Base-by-base conservation (phyloP, 2,113 vertebrate genomes). In the Odocoileus virginianus region DNA sequence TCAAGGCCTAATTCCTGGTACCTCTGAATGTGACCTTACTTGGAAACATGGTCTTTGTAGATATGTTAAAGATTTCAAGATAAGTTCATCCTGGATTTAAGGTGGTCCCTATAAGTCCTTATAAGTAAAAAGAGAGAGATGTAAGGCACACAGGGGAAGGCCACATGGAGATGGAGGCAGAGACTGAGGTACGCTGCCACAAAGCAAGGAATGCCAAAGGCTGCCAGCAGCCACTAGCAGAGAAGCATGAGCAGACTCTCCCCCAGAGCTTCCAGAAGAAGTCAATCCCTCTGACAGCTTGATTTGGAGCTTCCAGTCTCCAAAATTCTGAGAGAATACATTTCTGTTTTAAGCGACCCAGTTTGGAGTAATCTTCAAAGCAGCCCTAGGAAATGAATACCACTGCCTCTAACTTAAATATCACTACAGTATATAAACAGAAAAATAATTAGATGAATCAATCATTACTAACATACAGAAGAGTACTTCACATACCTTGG, bases 31-130 rank as follows among this genome's bases (percentile, higher is more conserved):
- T 40, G 17, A 95, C 64, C 36, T 93, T 88, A 79, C 12, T 64
- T 94, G 60, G 86, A 95, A 88, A 94, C 33, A 88, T 7, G 27
- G 12, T 91, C 54, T 93, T 94, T 89, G 50, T 71, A 92, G 43
- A 74, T 54, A 9, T 67, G 91, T 45, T 94, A 87, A 94, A 9
- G 28, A 91, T 88, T 25, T 95, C 23, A 88, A 67, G 85, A 79
- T 90, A 30, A 92, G 14, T 79, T 83, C 33, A 90, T 76, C 50
- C 74, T 83, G 7, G 47, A 97, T 76, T 92, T 92, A 82, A 60
- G 74, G 17, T 92, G 10, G 45, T 87, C 27, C 7, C 21, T 93
- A 58, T 71, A 90, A 88, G 15, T 85, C 52, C 85, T 95, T 79
- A 12, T 16, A 90, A 57, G 28, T 76, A 5, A 94, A 88, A 94